These are phyloP conservation scores for Euglossa dilemma DNA, from an alignment of 1,140 invertebrate species.

Conservation along the genomic window DNA sequence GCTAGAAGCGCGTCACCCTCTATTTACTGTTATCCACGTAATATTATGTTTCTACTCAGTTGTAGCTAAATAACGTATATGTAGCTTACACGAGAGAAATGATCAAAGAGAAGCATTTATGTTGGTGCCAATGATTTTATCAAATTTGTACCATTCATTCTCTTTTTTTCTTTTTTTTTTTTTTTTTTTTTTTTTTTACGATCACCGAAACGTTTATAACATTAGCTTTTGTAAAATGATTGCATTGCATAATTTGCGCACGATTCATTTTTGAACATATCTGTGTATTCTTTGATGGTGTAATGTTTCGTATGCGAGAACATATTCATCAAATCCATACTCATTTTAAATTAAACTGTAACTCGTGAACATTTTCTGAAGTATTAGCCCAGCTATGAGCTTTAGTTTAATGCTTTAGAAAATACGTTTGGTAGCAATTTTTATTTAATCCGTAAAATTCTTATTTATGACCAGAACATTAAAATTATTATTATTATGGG, in stretches of 20 bases:
- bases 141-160: constrained; percentile 47
- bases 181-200: constrained; percentile 15
- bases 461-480: constrained; percentile 75
- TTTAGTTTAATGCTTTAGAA: constrained; percentile 72
- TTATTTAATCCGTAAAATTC: constrained; percentile 75
- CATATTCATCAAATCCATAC: constrained; percentile 69
- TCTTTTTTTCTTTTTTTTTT: constrained; percentile 11
- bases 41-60: constrained; percentile 16
- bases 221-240: neutral
- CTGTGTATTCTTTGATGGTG: constrained; percentile 43
- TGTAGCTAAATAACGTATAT: neutral
- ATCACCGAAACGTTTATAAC: neutral
- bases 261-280: constrained; percentile 39
- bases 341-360: constrained; percentile 71
- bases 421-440: constrained; percentile 70
- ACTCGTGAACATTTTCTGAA: constrained; percentile 72
- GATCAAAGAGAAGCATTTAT: constrained; percentile 66
- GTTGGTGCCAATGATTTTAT: constrained; percentile 61
- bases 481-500: constrained; percentile 70
- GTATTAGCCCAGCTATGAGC: constrained; percentile 70
- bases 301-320: constrained; percentile 51
- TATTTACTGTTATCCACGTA: constrained; percentile 2
- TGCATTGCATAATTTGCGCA: constrained; percentile 15
- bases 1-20: neutral
- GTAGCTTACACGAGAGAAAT: neutral